Conservation (phyloP, 2,113 vertebrate species). For the Atlantisia rogersi region DNA sequence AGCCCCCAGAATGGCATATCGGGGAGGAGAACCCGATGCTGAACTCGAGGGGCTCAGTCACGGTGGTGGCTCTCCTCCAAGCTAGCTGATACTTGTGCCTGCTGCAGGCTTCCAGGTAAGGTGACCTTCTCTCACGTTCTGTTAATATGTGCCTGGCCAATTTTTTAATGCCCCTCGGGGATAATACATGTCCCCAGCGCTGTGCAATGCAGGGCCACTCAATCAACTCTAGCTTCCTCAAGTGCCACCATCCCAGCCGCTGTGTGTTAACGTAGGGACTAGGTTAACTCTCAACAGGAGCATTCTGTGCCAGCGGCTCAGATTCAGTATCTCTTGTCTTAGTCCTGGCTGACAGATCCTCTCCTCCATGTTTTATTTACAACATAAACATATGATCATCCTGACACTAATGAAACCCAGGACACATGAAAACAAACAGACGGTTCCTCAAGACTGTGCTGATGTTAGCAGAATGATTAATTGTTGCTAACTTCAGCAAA, state of each 20-base stretch:
- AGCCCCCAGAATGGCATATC: conserved; percentile 83
- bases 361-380: not conserved
- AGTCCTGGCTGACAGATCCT: not conserved
- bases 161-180: not conserved
- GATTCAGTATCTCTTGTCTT: not conserved
- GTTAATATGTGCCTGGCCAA: not conserved
- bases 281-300: not conserved
- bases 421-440: not conserved
- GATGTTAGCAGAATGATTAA: not conserved
- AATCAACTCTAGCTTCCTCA: not conserved
- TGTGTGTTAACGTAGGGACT: not conserved
- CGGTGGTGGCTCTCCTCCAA: conserved; percentile 89
- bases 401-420: not conserved
- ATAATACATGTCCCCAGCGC: rapidly evolving
- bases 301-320: not conserved
- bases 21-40: conserved; percentile 84
- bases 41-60: conserved; percentile 79
- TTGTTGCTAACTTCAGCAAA: not conserved
- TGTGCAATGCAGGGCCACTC: no score
- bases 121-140: rapidly evolving
- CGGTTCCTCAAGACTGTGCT: not conserved
- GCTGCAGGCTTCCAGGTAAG: conserved; percentile 90
- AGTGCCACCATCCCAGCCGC: not conserved
- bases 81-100: conserved; percentile 93
- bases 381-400: not conserved